Evolutionary conservation across 2,113 vertebrate genomes (phyloP).

Genomic region (Atlantisia rogersi): DNA sequence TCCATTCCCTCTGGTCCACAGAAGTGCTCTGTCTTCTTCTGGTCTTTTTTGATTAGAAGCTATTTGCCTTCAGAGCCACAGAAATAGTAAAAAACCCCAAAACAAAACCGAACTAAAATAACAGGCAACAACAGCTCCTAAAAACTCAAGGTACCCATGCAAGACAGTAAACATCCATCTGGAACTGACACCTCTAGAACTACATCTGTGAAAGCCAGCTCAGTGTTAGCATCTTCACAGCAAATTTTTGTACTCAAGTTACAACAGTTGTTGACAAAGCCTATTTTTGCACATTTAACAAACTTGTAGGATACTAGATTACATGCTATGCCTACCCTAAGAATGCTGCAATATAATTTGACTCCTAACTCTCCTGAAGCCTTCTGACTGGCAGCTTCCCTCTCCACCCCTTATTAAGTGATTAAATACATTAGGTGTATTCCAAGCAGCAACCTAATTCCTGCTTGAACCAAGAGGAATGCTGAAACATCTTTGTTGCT

Average conservation of each 20-base stretch:
- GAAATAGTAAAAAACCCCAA: not conserved
- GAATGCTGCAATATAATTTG: not conserved
- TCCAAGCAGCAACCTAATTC: not conserved
- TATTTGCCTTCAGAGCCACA: not conserved
- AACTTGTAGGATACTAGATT: not conserved
- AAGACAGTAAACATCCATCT: not conserved
- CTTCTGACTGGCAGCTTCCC: not conserved
- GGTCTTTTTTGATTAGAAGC: not conserved
- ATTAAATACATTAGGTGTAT: not conserved
- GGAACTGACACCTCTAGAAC: not conserved
- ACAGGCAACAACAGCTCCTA: not conserved
- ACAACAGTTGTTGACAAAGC: not conserved
- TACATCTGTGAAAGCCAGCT: not conserved
- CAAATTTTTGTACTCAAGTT: not conserved
- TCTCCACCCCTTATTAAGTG: not conserved
- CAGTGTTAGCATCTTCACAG: not conserved
- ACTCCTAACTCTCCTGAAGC: not conserved
- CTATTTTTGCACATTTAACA: not conserved
- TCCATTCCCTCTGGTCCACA: not conserved
- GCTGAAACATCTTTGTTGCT: fast-evolving
- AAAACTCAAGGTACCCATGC: not conserved
- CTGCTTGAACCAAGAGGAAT: conserved; percentile 14
- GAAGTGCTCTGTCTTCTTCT: not conserved
- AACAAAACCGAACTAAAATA: too few relatives aligned
- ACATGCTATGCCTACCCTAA: not conserved